Conservation (phyloP, 2,113 vertebrate species). For the Coptodon bakossiorum region DNA sequence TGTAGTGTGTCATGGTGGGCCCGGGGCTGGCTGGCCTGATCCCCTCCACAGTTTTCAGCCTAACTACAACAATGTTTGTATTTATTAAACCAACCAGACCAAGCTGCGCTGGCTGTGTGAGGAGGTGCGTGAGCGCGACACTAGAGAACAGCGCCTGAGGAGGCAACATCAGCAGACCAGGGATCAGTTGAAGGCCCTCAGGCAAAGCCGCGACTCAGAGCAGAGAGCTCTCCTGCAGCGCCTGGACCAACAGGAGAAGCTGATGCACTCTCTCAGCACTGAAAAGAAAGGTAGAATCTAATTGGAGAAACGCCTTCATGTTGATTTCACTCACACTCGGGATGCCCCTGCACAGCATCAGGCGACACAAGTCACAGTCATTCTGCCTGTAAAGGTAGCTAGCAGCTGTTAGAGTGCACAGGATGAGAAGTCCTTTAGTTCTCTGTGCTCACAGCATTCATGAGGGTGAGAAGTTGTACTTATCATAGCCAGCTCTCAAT, state of each 20-base stretch:
- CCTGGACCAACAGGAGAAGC: slow-evolving; percentile 80
- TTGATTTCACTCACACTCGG: background rate
- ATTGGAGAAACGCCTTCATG: background rate
- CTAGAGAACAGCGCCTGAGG: slow-evolving; percentile 72
- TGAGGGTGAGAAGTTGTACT: background rate
- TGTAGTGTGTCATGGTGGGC: background rate
- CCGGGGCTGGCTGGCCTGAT: background rate
- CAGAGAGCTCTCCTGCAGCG: slow-evolving; percentile 76
- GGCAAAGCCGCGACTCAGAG: slow-evolving; percentile 74
- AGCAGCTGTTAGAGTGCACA: background rate
- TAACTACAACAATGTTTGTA: background rate
- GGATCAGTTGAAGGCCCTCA: slow-evolving; percentile 78
- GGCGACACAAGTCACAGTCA: background rate
- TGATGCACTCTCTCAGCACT: slow-evolving; percentile 75
- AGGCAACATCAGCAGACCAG: slow-evolving; percentile 72
- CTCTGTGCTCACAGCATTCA: background rate
- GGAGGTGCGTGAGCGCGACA: slow-evolving; percentile 80
- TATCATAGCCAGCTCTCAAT: background rate
- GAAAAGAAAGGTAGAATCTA: slow-evolving; percentile 81
- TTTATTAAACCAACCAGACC: slow-evolving; percentile 26
- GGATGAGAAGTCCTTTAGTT: background rate
- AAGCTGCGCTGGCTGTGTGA: slow-evolving; percentile 84
- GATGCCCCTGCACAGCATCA: background rate
- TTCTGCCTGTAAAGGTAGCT: background rate
- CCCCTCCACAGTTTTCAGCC: background rate